These are phyloP conservation scores for Lithophane semibrunnea DNA, from an alignment of 2,888 invertebrate species.

Conservation along the genomic window DNA sequence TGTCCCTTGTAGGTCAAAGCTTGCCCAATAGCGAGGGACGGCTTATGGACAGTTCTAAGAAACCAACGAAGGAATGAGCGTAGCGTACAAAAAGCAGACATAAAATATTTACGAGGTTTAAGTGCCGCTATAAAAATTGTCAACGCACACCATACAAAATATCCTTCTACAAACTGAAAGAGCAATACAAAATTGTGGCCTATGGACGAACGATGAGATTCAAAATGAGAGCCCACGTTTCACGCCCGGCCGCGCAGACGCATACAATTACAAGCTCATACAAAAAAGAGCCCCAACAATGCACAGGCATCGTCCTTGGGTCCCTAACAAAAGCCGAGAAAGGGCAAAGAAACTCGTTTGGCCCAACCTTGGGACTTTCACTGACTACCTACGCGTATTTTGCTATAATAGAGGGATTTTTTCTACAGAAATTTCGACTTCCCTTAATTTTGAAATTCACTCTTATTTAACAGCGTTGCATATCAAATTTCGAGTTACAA, in stretches of 20 bases:
- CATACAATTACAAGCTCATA: constrained; percentile 87
- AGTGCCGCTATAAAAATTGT: constrained; percentile 77
- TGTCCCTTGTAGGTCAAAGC: constrained; percentile 50
- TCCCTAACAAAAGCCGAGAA: constrained; percentile 89
- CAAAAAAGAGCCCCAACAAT: constrained; percentile 87
- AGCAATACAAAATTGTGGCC: constrained; percentile 71
- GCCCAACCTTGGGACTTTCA: constrained; percentile 89
- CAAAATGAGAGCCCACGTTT: constrained; percentile 79
- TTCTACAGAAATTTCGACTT: constrained; percentile 50
- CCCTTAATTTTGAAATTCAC: constrained; percentile 48
- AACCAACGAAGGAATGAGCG: constrained; percentile 60
- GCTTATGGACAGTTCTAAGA: constrained; percentile 66
- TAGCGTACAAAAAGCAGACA: constrained; percentile 68
- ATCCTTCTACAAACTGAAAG: constrained; percentile 59
- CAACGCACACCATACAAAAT: constrained; percentile 62
- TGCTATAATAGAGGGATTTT: constrained; percentile 66
- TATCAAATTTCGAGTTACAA: not conserved
- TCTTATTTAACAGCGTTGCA: constrained; percentile 26
- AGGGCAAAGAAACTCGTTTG: constrained; percentile 90
- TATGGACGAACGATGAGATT: constrained; percentile 75
- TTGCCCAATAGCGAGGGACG: constrained; percentile 46
- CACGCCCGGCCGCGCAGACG: constrained; percentile 86
- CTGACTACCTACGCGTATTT: constrained; percentile 87
- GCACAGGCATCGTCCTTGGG: constrained; percentile 87
- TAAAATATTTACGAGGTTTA: constrained; percentile 73